Base-by-base conservation (phyloP, 2,113 vertebrate species). In the Elgaria multicarinata region DNA sequence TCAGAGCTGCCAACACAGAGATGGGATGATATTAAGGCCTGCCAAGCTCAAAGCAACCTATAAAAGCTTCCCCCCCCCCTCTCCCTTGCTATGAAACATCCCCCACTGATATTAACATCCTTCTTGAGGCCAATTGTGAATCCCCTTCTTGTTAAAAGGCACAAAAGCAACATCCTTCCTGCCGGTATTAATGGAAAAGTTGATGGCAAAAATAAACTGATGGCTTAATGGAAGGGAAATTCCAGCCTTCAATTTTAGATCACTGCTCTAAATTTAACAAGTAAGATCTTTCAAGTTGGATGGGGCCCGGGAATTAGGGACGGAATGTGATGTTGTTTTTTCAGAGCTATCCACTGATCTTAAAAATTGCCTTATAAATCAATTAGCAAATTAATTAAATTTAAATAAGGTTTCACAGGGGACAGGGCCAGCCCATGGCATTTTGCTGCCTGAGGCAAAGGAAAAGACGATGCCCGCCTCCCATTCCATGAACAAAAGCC, bases 11-110 rank as follows among this genome's bases (percentile, higher is more conserved):
- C 66, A 66, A 87, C 13, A 12, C 36, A 20, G 87, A 94, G 94
- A 95, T 90, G 92, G 55, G 83, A 86, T 44, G 74, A 85, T 77
- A 91, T 64, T 80, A 91, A 92, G 88, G 72, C 82, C 77, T 90
- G 85, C 88, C 88, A 88, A 55, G 85, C 89, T 67, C 79, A 84
- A 71, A 91, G 87, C 44, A 78, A 83, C 67, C 67, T 83, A 87
- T 80, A 90, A 77, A 87, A 69, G n/a, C 26, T 71, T 89, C n/a
- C 1, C 58, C 74, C 22, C n/a, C n/a, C n/a, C n/a, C 1, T 53
- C 74, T 80, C 24, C 92, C 71, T 77, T 62, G 62, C 55, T 69
- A 39, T 14, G 76, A 85, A 72, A 86, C 71, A 62, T 86, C 44
- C 16, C 53, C 31, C 81, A 66, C 77, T 33, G 5, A 46, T 85